A percentile compares a stretch with the other conserved stretches of the same genome.
Evolutionary conservation across 2,888 invertebrate species (phyloP).

Genomic region (Trachelus stipa): DNA sequence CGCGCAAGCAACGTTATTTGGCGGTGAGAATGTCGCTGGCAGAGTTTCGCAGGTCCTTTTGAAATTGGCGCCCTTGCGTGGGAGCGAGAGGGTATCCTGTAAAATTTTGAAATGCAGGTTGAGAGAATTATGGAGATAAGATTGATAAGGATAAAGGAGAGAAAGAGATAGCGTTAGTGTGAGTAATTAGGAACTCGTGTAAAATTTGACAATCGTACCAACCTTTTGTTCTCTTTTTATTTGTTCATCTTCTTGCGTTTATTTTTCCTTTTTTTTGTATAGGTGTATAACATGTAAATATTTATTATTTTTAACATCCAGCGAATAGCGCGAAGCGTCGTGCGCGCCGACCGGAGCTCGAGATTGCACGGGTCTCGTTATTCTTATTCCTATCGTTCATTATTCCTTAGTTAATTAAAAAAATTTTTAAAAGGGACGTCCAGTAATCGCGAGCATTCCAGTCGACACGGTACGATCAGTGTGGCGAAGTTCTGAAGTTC

Average conservation of each 20-base stretch:
- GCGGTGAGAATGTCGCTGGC: constrained; percentile 22
- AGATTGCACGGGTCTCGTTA: background rate
- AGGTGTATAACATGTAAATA: constrained; percentile 57
- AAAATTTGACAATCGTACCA: constrained; percentile 56
- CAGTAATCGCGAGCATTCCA: constrained; percentile 10
- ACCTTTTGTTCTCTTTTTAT: constrained; percentile 54
- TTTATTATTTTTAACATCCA: constrained; percentile 61
- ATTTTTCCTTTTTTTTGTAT: constrained; percentile 47
- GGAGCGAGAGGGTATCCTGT: background rate
- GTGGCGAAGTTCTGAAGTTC: constrained; percentile 42
- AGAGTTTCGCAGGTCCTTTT: background rate
- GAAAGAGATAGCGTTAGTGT: background rate
- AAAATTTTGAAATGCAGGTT: background rate
- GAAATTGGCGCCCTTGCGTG: background rate
- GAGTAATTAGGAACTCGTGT: constrained; percentile 14
- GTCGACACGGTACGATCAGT: constrained; percentile 40
- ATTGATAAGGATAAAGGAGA: background rate
- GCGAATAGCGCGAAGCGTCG: constrained; percentile 17
- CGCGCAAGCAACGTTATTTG: constrained; percentile 27
- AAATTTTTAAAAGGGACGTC: background rate
- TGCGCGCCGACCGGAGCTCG: constrained; percentile 2
- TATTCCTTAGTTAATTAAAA: background rate
- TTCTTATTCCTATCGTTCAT: constrained; percentile 3
- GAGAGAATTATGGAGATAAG: background rate
- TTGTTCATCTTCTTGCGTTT: constrained; percentile 41